Evolutionary conservation across 2,888 invertebrate genomes (phyloP).

Genomic region (Acrobasis suavella): DNA sequence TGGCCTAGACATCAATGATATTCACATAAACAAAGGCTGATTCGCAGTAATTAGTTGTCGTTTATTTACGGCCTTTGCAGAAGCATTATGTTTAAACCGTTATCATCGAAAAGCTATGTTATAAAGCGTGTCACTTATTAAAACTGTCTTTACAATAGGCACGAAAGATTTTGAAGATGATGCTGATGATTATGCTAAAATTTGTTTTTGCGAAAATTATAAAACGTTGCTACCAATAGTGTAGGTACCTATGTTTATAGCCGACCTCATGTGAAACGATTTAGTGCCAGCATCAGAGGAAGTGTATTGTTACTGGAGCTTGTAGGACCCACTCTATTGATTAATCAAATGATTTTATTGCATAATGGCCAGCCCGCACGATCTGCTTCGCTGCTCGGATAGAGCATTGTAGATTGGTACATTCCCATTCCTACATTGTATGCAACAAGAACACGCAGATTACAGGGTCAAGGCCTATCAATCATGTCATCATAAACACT

Average conservation of each 20-base stretch:
- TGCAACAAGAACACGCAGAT: conserved; percentile 5
- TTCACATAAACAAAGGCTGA: not conserved
- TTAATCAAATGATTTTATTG: conserved; percentile 78
- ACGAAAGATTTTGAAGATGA: too few relatives aligned
- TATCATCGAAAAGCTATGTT: not conserved
- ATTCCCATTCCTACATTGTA: conserved; percentile 12
- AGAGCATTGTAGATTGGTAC: conserved; percentile 20
- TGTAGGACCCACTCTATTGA: conserved; percentile 75
- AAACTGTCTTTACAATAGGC: too few relatives aligned
- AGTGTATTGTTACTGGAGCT: conserved; percentile 60
- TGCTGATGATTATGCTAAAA: too few relatives aligned
- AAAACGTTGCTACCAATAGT: not conserved
- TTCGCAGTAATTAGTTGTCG: not conserved
- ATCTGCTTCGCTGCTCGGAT: conserved; percentile 40
- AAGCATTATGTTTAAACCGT: not conserved
- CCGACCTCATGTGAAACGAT: conserved; percentile 12
- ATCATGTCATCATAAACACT: not conserved
- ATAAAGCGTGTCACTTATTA: too few relatives aligned
- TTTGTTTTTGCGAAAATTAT: too few relatives aligned
- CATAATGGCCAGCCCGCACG: conserved; percentile 63
- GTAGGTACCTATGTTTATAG: conserved; percentile 6
- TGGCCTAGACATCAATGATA: conserved; percentile 5
- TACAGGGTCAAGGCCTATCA: conserved; percentile 1
- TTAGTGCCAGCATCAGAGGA: conserved; percentile 44
- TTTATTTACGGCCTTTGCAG: conserved; percentile 4